A percentile compares a stretch with the other conserved stretches of the same genome.
Evolutionary conservation across 2,113 vertebrate species (phyloP).

Genomic region (Myotis brandtii): DNA sequence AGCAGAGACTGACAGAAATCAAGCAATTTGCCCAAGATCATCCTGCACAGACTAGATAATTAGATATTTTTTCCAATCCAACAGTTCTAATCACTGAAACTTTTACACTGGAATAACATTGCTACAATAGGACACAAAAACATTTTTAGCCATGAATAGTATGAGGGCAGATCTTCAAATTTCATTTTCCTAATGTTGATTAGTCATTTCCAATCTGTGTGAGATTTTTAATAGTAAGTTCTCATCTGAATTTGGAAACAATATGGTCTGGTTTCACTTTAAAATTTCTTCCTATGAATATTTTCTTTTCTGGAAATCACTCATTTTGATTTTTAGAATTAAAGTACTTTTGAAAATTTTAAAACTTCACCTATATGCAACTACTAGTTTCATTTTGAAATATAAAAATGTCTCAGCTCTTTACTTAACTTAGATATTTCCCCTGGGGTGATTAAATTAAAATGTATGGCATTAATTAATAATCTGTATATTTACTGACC

Average conservation of each 20-base stretch:
- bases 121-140: conserved; percentile 61
- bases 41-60: neutral
- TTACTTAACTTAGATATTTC: neutral
- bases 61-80: neutral
- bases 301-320: conserved; percentile 59
- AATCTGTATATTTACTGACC: neutral
- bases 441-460: neutral
- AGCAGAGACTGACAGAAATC: neutral
- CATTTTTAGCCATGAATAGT: conserved; percentile 64
- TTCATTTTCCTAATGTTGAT: conserved; percentile 70
- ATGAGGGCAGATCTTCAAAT: conserved; percentile 56
- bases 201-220: conserved; percentile 73
- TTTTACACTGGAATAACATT: conserved; percentile 57
- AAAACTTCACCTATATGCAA: conserved; percentile 13
- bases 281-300: conserved; percentile 63
- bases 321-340: conserved; percentile 60
- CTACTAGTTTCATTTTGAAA: neutral
- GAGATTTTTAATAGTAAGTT: conserved; percentile 73
- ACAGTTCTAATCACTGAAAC: conserved; percentile 49
- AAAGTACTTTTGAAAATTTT: conserved; percentile 46
- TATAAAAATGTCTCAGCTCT: neutral
- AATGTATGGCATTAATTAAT: conserved; percentile 5
- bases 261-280: conserved; percentile 66
- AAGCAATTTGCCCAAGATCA: neutral
- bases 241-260: conserved; percentile 59